These are phyloP conservation scores for Rutilus rutilus DNA, from an alignment of 2,113 vertebrate genomes.

Conservation along the genomic window DNA sequence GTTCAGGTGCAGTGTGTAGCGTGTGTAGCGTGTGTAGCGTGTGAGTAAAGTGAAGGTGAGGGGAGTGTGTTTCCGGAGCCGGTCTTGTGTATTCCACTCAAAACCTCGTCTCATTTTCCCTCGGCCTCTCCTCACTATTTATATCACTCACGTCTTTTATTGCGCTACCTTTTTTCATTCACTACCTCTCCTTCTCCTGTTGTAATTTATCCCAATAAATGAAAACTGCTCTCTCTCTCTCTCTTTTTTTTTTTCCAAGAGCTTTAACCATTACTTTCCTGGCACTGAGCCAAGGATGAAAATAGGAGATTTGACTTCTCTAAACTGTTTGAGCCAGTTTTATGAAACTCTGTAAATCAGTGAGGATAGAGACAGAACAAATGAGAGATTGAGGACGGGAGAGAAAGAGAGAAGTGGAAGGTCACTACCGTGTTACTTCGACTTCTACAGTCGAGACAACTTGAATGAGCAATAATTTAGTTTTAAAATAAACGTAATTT, in stretches of 20 bases:
- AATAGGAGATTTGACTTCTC: conserved; percentile 61
- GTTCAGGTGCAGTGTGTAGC: conserved; percentile 52
- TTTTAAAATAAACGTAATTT: neutral
- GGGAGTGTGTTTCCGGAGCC: conserved; percentile 54
- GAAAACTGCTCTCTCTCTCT: conserved; percentile 42
- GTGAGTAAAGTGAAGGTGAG: conserved; percentile 42
- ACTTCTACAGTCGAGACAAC: no score
- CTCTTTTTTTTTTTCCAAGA: conserved; percentile 22
- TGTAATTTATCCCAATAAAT: conserved; percentile 63
- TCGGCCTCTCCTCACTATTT: conserved; percentile 45
- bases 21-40: neutral
- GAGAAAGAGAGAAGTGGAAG: neutral
- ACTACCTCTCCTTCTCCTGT: conserved; percentile 45
- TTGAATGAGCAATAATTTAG: neutral
- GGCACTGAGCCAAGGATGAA: conserved; percentile 63
- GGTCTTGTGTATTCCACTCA: conserved; percentile 52
- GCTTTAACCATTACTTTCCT: conserved; percentile 62
- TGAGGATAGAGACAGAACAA: conserved; percentile 33
- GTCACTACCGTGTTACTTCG: no score
- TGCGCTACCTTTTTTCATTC: conserved; percentile 17
- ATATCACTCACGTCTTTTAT: conserved; percentile 55
- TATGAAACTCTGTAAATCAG: conserved; percentile 75
- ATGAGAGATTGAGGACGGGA: neutral
- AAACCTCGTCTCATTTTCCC: conserved; percentile 52
- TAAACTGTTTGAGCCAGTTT: conserved; percentile 69